Base-by-base conservation (phyloP, 2,797 vertebrate species). In the Microcaecilia unicolor region DNA sequence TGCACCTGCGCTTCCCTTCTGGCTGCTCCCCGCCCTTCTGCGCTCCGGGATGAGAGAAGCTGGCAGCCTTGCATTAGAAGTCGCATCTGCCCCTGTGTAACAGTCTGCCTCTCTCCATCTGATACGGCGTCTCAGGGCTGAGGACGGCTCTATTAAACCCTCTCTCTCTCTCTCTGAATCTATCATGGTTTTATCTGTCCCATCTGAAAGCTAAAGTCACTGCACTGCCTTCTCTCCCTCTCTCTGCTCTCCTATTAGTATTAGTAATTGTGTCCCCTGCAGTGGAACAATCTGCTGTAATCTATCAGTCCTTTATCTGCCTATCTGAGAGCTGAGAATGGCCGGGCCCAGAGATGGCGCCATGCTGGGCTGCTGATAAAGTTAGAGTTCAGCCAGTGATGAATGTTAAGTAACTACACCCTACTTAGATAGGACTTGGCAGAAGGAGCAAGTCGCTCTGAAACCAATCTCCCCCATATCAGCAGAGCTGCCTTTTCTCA, bases 231-330 rank as follows among this genome's bases (percentile, higher is more conserved):
- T 51, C 49, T 45, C 47, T 51, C 37, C 12, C 38, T 39, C 44
- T 47, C 38, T 45, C 44, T 15, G 39, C 61, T 38, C 58, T 67
- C 58, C 81, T 79, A 76, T 88, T 81, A 80, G 84, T 64, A 52
- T 72, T 68, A 78, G 86, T 74, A 79, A 69, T 66, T 72, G 72
- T 72, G 76, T 89, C 86, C 86, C 87, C 79, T 81, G 67, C 83
- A 89, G 88, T 87, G 87, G 87, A 87, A 83, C 91, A 88, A 97
- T 98, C 92, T 91, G 75, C 64, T 87, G 91, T 93, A 81, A 96
- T 95, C 92, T 97, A 89, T 87, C 83, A 89, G 87, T 8, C 53
- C 16, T 72, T 89, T 96, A 93, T 96, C 91, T 21, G 73, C 47
- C 76, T 92, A 93, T 93, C 90, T 71, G 81, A 83, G 89, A 83